Base-by-base conservation (phyloP, 2,113 vertebrate species). In the Heloderma charlesbogerti region DNA sequence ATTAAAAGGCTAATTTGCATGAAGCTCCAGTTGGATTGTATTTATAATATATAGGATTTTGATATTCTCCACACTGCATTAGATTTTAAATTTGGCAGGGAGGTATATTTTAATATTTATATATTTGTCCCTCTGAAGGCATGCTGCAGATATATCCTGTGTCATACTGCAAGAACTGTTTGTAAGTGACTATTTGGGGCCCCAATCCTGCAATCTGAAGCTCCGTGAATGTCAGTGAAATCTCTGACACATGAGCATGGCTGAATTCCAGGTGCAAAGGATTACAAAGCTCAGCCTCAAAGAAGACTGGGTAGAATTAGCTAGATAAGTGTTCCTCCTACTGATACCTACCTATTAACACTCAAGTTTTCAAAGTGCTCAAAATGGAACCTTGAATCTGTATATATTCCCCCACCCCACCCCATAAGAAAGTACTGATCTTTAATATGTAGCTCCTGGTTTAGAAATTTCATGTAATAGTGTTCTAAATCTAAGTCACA, bases 281-380 rank as follows among this genome's bases (percentile, higher is more conserved):
- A 84, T 75, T 80, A 57, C 4, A 13, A 66, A 4, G 40, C 43
- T 60, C 0, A 0, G 89, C 27, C 93, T 57, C 0, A 0, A 3
- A 92, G 80, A 87, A 87, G 40, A 8, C 88, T 79, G n/a, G n/a
- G n/a, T 66, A 77, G 74, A 72, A 78, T 67, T 63, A 40, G 63
- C 63, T 40, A 93, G 85, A n/a, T 34, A 51, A 5, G 1, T 54
- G 25, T 77, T 91, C 78, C 45, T 51, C 84, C 86, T 91, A 87
- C 0, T 18, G n/a, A 74, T 43, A 85, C 79, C 89, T 90, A 40
- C 1, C 84, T 92, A 74, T 90, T 2, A n/a, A 86, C 9, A 88
- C 67, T 89, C 43, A 77, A 82, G 77, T 95, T 88, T 89, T 95
- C 87, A 91, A 91, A 94, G 89, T 82, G 92, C n/a, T 93, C 81